Percentiles rank a stretch among this genome's conserved stretches.
phyloP scores from a whole-genome alignment of 2,888 invertebrate genomes.

The Caenorhabditis sulstoni region DNA sequence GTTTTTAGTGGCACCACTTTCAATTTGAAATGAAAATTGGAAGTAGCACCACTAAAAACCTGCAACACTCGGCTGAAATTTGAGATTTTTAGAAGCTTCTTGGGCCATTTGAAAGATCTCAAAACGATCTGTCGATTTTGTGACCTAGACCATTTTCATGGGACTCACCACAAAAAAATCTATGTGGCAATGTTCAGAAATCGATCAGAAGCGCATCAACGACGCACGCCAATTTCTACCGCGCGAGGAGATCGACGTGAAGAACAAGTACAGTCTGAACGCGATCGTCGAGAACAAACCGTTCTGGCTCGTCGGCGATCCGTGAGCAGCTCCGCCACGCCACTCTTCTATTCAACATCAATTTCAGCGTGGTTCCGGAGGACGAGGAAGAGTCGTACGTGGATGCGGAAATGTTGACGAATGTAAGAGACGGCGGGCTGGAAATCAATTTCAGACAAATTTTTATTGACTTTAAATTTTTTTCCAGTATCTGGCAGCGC shows the following conservation, averaged over 20 bases:
- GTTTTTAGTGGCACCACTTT: too few relatives aligned
- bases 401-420: constrained; percentile 51
- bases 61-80: too few relatives aligned
- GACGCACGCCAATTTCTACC: constrained; percentile 36
- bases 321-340: constrained; percentile 20
- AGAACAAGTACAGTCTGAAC: constrained; percentile 46
- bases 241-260: constrained; percentile 43
- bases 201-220: constrained; percentile 31
- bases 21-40: too few relatives aligned
- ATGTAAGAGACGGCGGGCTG: constrained; percentile 7
- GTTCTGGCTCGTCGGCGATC: constrained; percentile 58
- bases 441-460: background rate
- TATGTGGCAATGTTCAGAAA: too few relatives aligned
- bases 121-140: too few relatives aligned
- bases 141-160: too few relatives aligned
- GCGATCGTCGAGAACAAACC: constrained; percentile 55
- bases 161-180: too few relatives aligned
- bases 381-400: constrained; percentile 55
- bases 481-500: constrained; percentile 1
- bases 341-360: background rate
- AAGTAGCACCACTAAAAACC: too few relatives aligned
- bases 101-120: background rate
- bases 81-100: too few relatives aligned
- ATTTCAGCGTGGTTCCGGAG: constrained; percentile 53
- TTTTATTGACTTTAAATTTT: too few relatives aligned